A percentile compares a stretch with the other conserved stretches of the same genome.
Conservation (phyloP, 2,113 vertebrate species). For the Coracopsis vasa region DNA sequence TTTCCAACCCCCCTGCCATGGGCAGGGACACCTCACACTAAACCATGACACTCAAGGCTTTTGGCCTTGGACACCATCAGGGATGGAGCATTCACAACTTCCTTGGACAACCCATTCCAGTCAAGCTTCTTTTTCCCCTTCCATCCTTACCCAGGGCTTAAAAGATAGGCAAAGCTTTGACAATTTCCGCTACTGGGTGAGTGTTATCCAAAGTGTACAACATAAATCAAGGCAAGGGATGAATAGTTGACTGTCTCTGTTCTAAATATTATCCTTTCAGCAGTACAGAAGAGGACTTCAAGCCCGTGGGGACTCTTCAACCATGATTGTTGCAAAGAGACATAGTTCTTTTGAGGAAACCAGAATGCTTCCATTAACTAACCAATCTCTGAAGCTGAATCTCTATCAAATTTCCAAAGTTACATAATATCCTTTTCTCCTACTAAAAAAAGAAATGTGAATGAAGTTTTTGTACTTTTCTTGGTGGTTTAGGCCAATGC, state of each 20-base stretch:
- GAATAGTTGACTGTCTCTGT: neutral
- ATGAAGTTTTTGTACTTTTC: slow-evolving; percentile 32
- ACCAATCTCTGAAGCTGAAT: neutral
- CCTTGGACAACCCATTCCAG: neutral
- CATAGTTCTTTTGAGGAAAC: slow-evolving; percentile 10
- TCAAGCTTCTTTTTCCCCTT: neutral
- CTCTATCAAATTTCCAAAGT: slow-evolving; percentile 23
- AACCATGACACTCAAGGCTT: neutral
- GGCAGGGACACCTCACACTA: neutral
- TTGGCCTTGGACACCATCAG: neutral
- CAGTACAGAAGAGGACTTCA: neutral
- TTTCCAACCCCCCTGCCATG: neutral
- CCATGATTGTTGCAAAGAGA: neutral
- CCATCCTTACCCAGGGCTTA: neutral
- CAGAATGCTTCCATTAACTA: slow-evolving; percentile 32
- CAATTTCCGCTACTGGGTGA: neutral
- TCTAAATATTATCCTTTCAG: slow-evolving; percentile 64
- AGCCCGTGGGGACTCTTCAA: neutral
- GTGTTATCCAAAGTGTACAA: neutral
- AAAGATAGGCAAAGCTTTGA: neutral
- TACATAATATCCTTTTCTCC: slow-evolving; percentile 40
- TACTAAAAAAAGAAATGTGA: slow-evolving; percentile 21
- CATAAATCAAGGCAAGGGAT: neutral
- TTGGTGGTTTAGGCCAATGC: neutral
- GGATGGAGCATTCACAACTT: neutral